These are phyloP conservation scores for Micropoecilia bifurca DNA, from an alignment of 2,797 vertebrate species.

Conservation along the genomic window DNA sequence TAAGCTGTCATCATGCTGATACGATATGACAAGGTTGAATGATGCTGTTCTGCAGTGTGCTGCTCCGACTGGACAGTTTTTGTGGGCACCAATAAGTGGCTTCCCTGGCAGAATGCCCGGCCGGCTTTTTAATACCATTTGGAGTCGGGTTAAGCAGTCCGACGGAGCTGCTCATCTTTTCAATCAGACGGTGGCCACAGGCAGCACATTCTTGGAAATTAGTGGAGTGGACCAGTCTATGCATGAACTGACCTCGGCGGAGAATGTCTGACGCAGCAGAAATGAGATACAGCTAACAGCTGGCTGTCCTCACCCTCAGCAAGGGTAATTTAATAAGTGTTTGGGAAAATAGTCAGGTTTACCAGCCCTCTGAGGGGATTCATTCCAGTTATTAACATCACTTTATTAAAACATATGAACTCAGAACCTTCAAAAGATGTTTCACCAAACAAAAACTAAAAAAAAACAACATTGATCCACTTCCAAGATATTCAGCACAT, in stretches of 20 bases:
- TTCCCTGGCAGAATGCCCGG: slow-evolving; percentile 52
- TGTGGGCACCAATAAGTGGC: slow-evolving; percentile 36
- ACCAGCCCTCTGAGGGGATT: slow-evolving; percentile 2
- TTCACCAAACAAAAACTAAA: neutral
- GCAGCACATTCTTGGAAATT: slow-evolving; percentile 55
- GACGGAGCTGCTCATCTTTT: slow-evolving; percentile 58
- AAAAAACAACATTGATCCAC: neutral
- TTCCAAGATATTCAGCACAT: neutral
- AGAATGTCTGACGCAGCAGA: slow-evolving; percentile 24
- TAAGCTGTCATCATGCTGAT: slow-evolving; percentile 47
- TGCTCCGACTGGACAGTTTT: slow-evolving; percentile 42
- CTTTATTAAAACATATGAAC: neutral
- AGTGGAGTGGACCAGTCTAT: slow-evolving; percentile 48
- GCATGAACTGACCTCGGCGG: slow-evolving; percentile 43
- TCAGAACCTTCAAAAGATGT: neutral
- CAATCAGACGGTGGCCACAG: slow-evolving; percentile 46
- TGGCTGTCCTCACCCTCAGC: slow-evolving; percentile 9
- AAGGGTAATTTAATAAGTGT: slow-evolving; percentile 32
- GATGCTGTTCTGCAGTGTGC: slow-evolving; percentile 45
- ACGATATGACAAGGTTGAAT: slow-evolving; percentile 61
- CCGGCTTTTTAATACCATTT: slow-evolving; percentile 64
- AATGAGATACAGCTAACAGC: slow-evolving; percentile 17
- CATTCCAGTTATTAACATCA: slow-evolving; percentile 12
- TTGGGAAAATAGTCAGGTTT: neutral
- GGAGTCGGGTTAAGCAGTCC: slow-evolving; percentile 62